Conservation (phyloP, 2,113 vertebrate species). For the Psettodes erumei region DNA sequence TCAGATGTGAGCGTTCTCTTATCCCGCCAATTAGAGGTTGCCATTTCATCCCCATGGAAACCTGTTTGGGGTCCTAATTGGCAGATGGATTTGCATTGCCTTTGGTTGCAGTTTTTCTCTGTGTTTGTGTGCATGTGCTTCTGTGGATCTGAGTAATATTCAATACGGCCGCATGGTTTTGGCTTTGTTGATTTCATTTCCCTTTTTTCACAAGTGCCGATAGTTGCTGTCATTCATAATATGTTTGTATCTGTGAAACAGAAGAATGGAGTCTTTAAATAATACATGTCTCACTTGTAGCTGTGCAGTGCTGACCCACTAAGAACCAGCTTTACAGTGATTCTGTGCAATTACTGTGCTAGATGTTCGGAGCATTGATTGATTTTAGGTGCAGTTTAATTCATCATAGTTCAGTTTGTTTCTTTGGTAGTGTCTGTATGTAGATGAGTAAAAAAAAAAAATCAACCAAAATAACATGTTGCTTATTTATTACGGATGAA, state of each 20-base stretch:
- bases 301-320: conserved; percentile 59
- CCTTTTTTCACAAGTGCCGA: conserved; percentile 31
- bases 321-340: conserved; percentile 54
- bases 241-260: conserved; percentile 62
- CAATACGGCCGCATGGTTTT: conserved; percentile 33
- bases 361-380: conserved; percentile 27
- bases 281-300: conserved; percentile 69
- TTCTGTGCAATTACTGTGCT: conserved; percentile 53
- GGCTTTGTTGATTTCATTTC: conserved; percentile 25
- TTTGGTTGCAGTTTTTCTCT: conserved; percentile 67
- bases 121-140: conserved; percentile 17
- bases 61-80: conserved; percentile 73
- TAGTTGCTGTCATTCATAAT: conserved; percentile 43
- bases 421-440: conserved; percentile 25
- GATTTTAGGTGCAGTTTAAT: conserved; percentile 44
- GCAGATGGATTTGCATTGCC: conserved; percentile 76
- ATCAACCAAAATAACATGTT: neutral
- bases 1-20: conserved; percentile 71
- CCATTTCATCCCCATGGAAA: conserved; percentile 76
- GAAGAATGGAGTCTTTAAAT: conserved; percentile 66
- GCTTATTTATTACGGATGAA: neutral
- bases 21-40: conserved; percentile 74
- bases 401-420: conserved; percentile 31
- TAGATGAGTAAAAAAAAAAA: conserved; percentile 8
- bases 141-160: conserved; percentile 34